Evolutionary conservation across 1,140 invertebrate species (phyloP), one percentile per base, ranked within the genome.

Genomic region (Penaeus chinensis): DNA sequence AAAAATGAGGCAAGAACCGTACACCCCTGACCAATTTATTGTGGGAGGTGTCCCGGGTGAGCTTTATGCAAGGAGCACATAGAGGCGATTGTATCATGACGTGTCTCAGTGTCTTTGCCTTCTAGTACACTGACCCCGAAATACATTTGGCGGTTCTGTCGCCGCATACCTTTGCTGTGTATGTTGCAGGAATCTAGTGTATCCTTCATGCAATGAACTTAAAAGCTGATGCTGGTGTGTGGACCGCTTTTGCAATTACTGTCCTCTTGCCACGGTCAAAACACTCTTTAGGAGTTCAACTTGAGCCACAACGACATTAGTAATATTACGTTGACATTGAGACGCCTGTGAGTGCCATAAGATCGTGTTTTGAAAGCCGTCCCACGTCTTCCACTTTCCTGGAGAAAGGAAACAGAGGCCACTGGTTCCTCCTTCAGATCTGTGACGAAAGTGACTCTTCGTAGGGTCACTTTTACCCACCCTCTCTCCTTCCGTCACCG

Each of bases 111-210:
- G 80, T 82, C 85, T 87, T 87, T 87, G 85, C 66, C 80, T 82
- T 66, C 80, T 87, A 87, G 85, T 87, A 87, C 85, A 82, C 69
- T 87, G 85, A 87, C 85, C 85, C 85, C 80, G 80, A 87, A 87
- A 87, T 87, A 87, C 69, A 82, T 82, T 87, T 86, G 84, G 84
- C 66, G 61, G 76, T 22, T 62, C 76, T 54, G 54, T 54, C 54
- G 54, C 54, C 54, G 54, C 54, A 54, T 54, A 54, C 54, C 54
- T 54, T 54, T 54, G 54, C 54, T 54, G 54, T 54, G 54, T 54
- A 54, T 54, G 54, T 54, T 54, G 54, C 54, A 54, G 54, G 54
- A 54, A 54, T 54, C 54, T 54, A 54, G 54, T 54, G 11, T 54
- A 54, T 54, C 54, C 54, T 54, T 2, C 54, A 54, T 54, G 54